A percentile compares a stretch with the other conserved stretches of the same genome.
Evolutionary conservation across 2,888 invertebrate genomes (phyloP).

Genomic region (Allophyes oxyacanthae): DNA sequence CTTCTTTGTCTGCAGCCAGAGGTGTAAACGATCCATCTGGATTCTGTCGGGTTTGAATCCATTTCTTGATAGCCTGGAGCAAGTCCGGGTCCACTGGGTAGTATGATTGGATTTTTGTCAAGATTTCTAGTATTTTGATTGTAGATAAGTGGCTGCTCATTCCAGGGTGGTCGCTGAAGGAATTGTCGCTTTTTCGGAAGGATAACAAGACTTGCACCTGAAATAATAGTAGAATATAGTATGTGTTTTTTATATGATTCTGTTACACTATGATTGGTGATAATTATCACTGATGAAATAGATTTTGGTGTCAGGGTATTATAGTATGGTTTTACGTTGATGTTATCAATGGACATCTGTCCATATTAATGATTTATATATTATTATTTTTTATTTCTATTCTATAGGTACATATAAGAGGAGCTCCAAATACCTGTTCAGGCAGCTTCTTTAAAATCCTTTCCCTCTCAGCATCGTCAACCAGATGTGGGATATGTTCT

Average conservation of each 20-base stretch:
- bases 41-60: conserved; percentile 90
- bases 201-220: conserved; percentile 90
- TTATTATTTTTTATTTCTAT: too few species aligned
- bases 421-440: conserved; percentile 87
- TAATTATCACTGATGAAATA: too few species aligned
- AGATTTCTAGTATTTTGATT: conserved; percentile 89
- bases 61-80: conserved; percentile 89
- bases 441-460: conserved; percentile 87
- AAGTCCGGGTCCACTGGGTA: conserved; percentile 90
- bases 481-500: conserved; percentile 86
- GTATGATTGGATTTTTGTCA: conserved; percentile 90
- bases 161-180: conserved; percentile 91
- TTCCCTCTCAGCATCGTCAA: conserved; percentile 86
- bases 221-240: conserved; percentile 37
- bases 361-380: too few species aligned
- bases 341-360: too few species aligned
- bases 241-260: too few species aligned
- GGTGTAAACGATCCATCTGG: conserved; percentile 90
- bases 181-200: conserved; percentile 91
- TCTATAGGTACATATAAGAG: too few species aligned
- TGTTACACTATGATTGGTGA: too few species aligned
- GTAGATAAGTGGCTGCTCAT: conserved; percentile 90
- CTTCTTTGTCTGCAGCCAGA: conserved; percentile 89
- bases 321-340: too few species aligned
- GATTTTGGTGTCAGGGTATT: too few species aligned